Evolutionary conservation across 1,140 invertebrate species (phyloP), one percentile per base, ranked within the genome.

Genomic region (Ditylenchus dipsaci): DNA sequence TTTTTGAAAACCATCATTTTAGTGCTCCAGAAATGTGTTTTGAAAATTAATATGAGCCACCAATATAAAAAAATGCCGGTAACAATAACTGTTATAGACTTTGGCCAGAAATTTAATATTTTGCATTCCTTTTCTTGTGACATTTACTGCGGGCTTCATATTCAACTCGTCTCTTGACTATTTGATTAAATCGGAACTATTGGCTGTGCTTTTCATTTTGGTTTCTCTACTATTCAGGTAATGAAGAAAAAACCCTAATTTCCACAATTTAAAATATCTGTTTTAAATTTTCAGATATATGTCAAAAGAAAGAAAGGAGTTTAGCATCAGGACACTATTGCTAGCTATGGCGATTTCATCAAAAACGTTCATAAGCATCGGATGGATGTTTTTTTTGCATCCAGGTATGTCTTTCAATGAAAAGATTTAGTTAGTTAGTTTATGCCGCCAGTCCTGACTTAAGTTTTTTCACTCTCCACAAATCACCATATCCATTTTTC

Each of bases 61-160:
- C n/a, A n/a, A n/a, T n/a, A n/a, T n/a, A n/a, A n/a, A n/a, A n/a
- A n/a, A n/a, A n/a, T n/a, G n/a, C n/a, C n/a, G n/a, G n/a, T n/a
- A n/a, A n/a, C n/a, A n/a, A n/a, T n/a, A n/a, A n/a, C n/a, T n/a
- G n/a, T 88, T 88, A 63, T 87, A 93, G 91, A 88, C 88, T 84
- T 85, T 93, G 76, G 86, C 90, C 76, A 92, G 89, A 88, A 91
- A 90, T 87, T 89, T 90, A 58, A 92, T 93, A 88, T 89, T 91
- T 68, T 86, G 88, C 66, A 90, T 91, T 69, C 94, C 94, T 23
- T 95, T 96, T 82, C 81, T 95, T 73, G 88, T 89, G 29, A 91
- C 95, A 85, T 95, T 93, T 84, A 78, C 90, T 45, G 88, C 92
- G 67, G 93, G 93, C 65, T 88, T 90, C 79, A 88, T 94, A 62